Base-by-base conservation (phyloP, 1,140 invertebrate genomes). In the Hycleus phaleratus region DNA sequence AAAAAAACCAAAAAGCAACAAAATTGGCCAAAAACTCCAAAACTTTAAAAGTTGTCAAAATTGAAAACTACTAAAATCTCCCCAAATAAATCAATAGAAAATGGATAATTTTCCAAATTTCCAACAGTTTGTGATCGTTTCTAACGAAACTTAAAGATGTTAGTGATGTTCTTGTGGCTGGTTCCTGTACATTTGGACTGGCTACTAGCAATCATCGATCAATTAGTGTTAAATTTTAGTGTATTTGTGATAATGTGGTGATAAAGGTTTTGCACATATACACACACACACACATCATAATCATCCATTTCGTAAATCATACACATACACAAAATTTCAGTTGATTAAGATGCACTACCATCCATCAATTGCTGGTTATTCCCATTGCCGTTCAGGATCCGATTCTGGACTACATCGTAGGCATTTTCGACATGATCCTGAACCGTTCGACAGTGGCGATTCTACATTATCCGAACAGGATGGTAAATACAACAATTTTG, bases 351-450 rank as follows among this genome's bases (percentile, higher is more conserved):
- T 71, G 70, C 65, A 67, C 57, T 70, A 66, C 50, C 67, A 67
- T 58, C 59, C 65, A 10, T 56, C 54, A 18, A 63, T 60, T 52
- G 57, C 61, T 25, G 61, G 64, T 42, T 73, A 73, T 56, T 62
- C 66, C 47, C 66, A 73, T 61, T 73, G 71, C 45, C 65, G 70
- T n/a, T 71, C 70, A 39, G 68, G 67, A 42, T 72, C 71, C 52
- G 71, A 73, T 58, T 68, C 68, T 43, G 62, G 70, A 52, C 65
- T 73, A 11, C 68, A 72, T 8, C 63, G 68, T 7, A 60, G 66
- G 40, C 62, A 58, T 56, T 69, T 60, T 11, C 61, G 61, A 24
- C 58, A 64, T 38, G 64, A 68, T 32, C 9, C 56, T 38, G 71
- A 74, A 49, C 50, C 60, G 32, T 70, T 67, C 52, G 72, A 73